Conservation (phyloP, 2,888 invertebrate species). For the Melipona beecheii region DNA sequence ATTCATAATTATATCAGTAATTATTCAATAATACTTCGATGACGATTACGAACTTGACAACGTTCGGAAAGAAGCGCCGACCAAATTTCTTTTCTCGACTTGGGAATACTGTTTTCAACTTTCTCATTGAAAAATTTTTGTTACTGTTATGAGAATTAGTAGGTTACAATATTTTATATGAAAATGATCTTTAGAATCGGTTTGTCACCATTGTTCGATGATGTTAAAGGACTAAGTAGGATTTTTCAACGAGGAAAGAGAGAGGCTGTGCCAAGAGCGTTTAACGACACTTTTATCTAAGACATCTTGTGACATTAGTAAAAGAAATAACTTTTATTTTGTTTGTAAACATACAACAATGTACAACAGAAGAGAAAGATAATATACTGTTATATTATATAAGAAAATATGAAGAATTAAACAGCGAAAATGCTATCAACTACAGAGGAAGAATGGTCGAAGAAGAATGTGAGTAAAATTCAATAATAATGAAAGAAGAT, state of each 20-base stretch:
- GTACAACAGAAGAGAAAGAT: background rate
- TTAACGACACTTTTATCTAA: slow-evolving; percentile 50
- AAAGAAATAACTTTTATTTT: background rate
- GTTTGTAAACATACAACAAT: slow-evolving; percentile 48
- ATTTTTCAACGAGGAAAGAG: slow-evolving; percentile 50
- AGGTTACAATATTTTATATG: background rate
- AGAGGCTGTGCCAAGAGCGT: slow-evolving; percentile 49
- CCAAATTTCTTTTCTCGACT: slow-evolving; percentile 37
- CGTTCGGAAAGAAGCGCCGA: slow-evolving; percentile 36
- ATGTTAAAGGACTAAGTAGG: slow-evolving; percentile 20
- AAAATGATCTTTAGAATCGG: background rate
- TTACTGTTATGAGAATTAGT: background rate
- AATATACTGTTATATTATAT: background rate
- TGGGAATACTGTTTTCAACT: slow-evolving; percentile 37
- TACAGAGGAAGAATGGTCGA: background rate
- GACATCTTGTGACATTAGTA: slow-evolving; percentile 9
- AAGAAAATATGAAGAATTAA: background rate
- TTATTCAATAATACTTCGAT: slow-evolving; percentile 7
- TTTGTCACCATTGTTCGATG: background rate
- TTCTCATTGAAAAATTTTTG: background rate
- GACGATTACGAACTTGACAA: slow-evolving; percentile 59
- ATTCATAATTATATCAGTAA: slow-evolving; percentile 6
- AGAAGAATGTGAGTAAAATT: background rate
- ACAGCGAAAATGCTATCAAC: background rate
- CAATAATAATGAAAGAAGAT: background rate